Conservation (phyloP, 2,113 vertebrate genomes). For the Ophiodon elongatus region DNA sequence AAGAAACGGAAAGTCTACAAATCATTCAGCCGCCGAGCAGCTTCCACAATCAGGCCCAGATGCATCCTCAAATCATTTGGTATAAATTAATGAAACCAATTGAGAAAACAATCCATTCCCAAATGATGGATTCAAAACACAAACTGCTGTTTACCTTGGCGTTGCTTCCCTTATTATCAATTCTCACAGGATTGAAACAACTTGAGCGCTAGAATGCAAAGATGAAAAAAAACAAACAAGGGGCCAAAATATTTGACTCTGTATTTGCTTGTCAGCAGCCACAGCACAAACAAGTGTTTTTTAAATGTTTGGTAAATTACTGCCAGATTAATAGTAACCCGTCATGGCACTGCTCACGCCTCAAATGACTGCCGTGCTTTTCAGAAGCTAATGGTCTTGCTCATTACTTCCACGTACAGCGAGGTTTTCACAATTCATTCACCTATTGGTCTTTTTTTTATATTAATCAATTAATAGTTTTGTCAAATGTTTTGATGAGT, state of each 20-base stretch:
- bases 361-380: not conserved
- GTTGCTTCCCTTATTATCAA: constrained; percentile 66
- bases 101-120: constrained; percentile 76
- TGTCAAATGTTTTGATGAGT: not conserved
- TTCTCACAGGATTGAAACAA: constrained; percentile 60
- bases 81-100: constrained; percentile 78
- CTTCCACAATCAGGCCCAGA: constrained; percentile 73
- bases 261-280: constrained; percentile 18
- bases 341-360: constrained; percentile 5
- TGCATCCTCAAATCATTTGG: constrained; percentile 77
- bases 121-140: constrained; percentile 77
- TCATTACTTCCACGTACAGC: constrained; percentile 4
- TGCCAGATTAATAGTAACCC: constrained; percentile 17
- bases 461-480: not conserved
- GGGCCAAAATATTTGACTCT: constrained; percentile 26
- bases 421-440: not conserved
- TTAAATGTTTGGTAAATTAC: constrained; percentile 16
- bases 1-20: constrained; percentile 75
- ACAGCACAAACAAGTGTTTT: constrained; percentile 9
- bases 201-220: constrained; percentile 60
- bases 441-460: not conserved
- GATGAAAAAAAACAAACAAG: constrained; percentile 13
- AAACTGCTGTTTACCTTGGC: constrained; percentile 70
- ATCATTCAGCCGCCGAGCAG: constrained; percentile 70
- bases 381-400: constrained; percentile 5